Conservation (phyloP, 2,888 invertebrate species). For the Hipparchia semele region DNA sequence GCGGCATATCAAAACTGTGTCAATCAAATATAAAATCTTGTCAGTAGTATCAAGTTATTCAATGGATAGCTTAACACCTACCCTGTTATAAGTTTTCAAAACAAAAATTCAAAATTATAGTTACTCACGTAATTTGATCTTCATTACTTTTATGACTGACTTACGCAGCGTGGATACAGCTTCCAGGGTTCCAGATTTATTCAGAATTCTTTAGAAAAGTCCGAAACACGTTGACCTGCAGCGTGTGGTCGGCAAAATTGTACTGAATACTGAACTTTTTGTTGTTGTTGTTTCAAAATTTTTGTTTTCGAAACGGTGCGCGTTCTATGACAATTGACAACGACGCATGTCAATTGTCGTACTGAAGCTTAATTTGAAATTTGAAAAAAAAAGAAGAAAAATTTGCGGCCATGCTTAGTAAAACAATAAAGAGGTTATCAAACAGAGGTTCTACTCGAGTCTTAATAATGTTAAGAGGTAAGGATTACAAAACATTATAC, state of each 20-base stretch:
- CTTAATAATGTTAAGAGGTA: background rate
- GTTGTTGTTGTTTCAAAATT: conserved; percentile 16
- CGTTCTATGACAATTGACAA: conserved; percentile 74
- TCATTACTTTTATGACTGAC: conserved; percentile 81
- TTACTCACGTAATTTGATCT: conserved; percentile 79
- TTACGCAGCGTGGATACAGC: conserved; percentile 75
- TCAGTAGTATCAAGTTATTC: background rate
- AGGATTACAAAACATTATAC: no score
- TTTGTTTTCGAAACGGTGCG: conserved; percentile 69
- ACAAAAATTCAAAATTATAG: background rate
- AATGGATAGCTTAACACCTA: background rate
- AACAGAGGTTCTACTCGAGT: conserved; percentile 6
- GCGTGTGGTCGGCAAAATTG: conserved; percentile 35
- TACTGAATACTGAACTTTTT: conserved; percentile 35
- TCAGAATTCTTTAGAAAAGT: conserved; percentile 14
- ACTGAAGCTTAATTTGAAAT: conserved; percentile 66
- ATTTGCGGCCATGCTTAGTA: conserved; percentile 42
- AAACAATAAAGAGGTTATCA: conserved; percentile 15
- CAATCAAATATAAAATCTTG: conserved; percentile 1
- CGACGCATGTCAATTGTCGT: conserved; percentile 71
- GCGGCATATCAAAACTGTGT: conserved; percentile 1
- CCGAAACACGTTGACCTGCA: conserved; percentile 26
- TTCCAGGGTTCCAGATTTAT: conserved; percentile 52
- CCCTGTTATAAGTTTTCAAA: background rate
- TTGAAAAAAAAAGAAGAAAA: conserved; percentile 53